phyloP scores from a whole-genome alignment of 1,140 invertebrate species.

The Hycleus phaleratus region DNA sequence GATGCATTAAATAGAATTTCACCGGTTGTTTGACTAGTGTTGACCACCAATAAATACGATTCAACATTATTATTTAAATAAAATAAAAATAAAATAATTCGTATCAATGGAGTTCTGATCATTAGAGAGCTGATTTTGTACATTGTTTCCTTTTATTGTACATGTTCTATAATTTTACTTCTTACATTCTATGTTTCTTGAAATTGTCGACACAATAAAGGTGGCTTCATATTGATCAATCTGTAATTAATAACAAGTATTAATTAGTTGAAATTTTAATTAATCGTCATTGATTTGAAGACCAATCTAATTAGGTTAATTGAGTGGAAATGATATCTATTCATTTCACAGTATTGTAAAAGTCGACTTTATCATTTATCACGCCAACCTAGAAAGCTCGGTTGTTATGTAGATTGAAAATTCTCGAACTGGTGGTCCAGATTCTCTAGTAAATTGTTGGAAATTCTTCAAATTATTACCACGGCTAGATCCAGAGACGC shows the following conservation, averaged over 20 bases:
- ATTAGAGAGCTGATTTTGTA: conserved; percentile 25
- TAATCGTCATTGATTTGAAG: too few relatives aligned
- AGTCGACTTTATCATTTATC: too few relatives aligned
- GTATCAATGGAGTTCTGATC: conserved; percentile 18
- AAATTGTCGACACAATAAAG: not conserved
- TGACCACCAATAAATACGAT: conserved; percentile 62
- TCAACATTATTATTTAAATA: conserved; percentile 3
- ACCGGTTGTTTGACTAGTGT: conserved; percentile 58
- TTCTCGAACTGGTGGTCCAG: too few relatives aligned
- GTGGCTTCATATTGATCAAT: conserved; percentile 9
- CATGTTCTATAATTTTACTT: conserved; percentile 15
- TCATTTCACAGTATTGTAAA: too few relatives aligned
- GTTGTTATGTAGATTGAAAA: too few relatives aligned
- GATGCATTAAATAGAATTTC: conserved; percentile 71
- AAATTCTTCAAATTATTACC: too few relatives aligned
- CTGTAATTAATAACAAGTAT: not conserved
- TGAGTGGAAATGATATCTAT: too few relatives aligned
- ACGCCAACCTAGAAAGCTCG: too few relatives aligned
- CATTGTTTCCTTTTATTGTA: conserved; percentile 15
- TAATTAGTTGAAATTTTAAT: too few relatives aligned
- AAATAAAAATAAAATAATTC: conserved; percentile 24
- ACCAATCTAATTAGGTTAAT: too few relatives aligned
- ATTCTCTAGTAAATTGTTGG: too few relatives aligned
- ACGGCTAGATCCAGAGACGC: too few relatives aligned
- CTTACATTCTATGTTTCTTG: not conserved